Evolutionary conservation across 2,797 vertebrate genomes (phyloP), one percentile per base, ranked within the genome.

Genomic region (Poeciliopsis turneri): DNA sequence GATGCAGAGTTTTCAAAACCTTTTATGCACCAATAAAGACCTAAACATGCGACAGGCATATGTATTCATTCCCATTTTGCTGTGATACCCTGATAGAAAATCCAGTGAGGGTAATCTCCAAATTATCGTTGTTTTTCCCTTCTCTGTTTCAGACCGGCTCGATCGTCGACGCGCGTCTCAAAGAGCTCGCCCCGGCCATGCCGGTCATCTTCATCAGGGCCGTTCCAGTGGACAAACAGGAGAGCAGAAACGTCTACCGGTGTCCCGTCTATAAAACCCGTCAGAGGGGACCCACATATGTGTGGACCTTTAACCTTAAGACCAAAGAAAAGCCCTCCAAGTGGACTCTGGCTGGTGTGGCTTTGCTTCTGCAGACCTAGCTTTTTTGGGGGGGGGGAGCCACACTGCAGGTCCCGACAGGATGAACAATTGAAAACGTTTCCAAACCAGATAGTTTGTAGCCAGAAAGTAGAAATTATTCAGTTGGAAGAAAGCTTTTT

Each of bases 271-370:
- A 99, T 90, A 99, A 96, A 90, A 99, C 97, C 12, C 93, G 95
- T 23, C 97, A 97, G 87, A 95, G 98, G 30, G 98, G 98, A 0
- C 96, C 96, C 1, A 99, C 97, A 0, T 98, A 97, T 0, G 95
- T 99, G 2, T 99, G 98, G 97, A 98, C 97, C 20, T 99, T 99
- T 61, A 96, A 96, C 89, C 95, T 99, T 23, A 99, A 97, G 92
- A 97, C 96, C 20, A 98, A 96, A 92, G 97, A 98, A 30, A 97
- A 88, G 1, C 94, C 97, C 0, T 96, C 97, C 72, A 99, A 97
- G 88, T 99, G 98, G 98, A 96, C 97, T 25, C 90, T 99, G 0
- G 97, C 97, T 33, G 97, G 98, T 0, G 97, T 98, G 15, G 97
- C 98, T 0, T 80, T 99, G 82, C 96, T 99, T 18, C 94, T 99